Evolutionary conservation across 1,140 invertebrate species (phyloP), one percentile per base, ranked within the genome.

Genomic region (Arion vulgaris): DNA sequence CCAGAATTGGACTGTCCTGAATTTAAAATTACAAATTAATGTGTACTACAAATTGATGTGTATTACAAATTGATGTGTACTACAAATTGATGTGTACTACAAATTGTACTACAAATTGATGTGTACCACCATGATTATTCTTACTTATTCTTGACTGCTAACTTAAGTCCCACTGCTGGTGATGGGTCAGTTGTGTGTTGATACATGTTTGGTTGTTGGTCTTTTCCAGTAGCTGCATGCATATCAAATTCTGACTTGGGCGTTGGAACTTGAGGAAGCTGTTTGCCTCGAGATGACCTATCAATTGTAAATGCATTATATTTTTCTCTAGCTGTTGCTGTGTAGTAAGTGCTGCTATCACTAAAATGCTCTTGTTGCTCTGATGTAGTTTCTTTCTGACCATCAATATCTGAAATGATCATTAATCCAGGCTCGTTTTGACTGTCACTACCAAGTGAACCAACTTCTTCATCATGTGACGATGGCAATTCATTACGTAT

Each of bases 211-310:
- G n/a, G 36, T 41, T 34, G 17, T 38, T 73, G 71, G 38, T 9
- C 28, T 49, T 51, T 32, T 23, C 28, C 74, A n/a, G 39, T 9
- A 28, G 15, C 5, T 41, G 49, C 74, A 53, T 53, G 51, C 32
- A 41, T 53, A 17, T 76, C 41, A 26, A 9, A 9, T 32, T 57
- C 45, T 34, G 32, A 38, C n/a, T 23, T 57, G 5, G 49, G 28
- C 32, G 19, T 17, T 41, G 76, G 76, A 4, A 68, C 62, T 41
- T 78, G 76, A 9, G 76, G 76, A 11, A 78, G 76, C 53, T 78
- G 76, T 53, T 78, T 78, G 32, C 53, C 76, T 28, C 53, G 62
- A 32, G 62, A 5, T 32, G n/a, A 34, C 32, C 62, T 66, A 32
- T 32, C 62, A 66, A 28, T 23, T 32, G 11, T 17, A 11, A 17